Base-by-base conservation (phyloP, 64 coral and sea anemone species). In the Montipora sp. region DNA sequence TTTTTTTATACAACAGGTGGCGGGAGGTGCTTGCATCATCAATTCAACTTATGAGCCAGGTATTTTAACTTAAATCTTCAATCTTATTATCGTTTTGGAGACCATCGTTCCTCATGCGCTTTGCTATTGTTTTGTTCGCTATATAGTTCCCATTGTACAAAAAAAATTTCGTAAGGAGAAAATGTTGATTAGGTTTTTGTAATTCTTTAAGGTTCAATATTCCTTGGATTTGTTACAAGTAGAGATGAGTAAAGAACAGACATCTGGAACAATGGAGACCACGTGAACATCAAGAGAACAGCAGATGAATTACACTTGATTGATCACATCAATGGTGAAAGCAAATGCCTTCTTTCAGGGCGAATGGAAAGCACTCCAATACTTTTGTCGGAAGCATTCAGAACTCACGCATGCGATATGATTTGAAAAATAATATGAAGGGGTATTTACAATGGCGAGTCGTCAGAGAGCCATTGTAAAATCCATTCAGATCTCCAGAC, bases 41-140 rank as follows among this genome's bases (percentile, higher is more conserved):
- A 5, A 72, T 48, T 66, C 82, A 85, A 66, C 65, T 85, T 20
- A 71, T 85, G 65, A 85, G 65, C n/a, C 82, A 85, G 82, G 82
- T 85, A 85, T 85, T 83, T 46, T 0, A 12, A 45, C 0, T 11
- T 3, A 44, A 77, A 77, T 47, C 15, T 77, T 66, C 61, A 13
- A 14, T 9, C 3, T 66, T 15, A n/a, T 66, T 14, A 12, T 9
- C 3, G 16, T 18, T 66, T 15, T 66, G 4, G 15, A 3, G 16
- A 66, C 51, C 6, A 55, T 55, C 51, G 51, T 55, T 55, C 36
- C 36, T 36, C 36, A 2, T 36, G 36, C 36, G 36, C 36, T 36
- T 36, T 36, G 36, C 36, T 36, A 36, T 36, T 36, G 36, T 36
- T 36, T 36, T 36, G 36, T 36, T 36, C 36, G 36, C 36, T 36